Conservation (phyloP, 2,113 vertebrate species). For the Dermatemys mawii region DNA sequence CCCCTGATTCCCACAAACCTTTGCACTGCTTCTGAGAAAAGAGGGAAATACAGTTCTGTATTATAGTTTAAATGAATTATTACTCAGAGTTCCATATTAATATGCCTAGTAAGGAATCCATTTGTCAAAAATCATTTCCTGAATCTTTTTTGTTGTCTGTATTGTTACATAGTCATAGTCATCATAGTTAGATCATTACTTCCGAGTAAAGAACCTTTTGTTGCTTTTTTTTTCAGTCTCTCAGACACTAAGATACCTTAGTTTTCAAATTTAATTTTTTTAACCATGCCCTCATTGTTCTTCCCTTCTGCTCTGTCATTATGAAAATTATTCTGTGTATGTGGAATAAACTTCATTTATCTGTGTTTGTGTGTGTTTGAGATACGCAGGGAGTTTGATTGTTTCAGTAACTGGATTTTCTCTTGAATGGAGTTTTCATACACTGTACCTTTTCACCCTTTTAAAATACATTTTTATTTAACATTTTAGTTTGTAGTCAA, state of each 20-base stretch:
- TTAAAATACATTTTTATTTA: conserved; percentile 30
- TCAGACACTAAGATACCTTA: conserved; percentile 9
- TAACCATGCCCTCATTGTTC: conserved; percentile 28
- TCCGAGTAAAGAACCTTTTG: not conserved
- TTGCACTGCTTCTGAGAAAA: too few species aligned
- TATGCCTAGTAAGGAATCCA: too few species aligned
- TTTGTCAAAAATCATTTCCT: too few species aligned
- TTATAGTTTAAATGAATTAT: too few species aligned
- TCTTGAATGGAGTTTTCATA: conserved; percentile 69
- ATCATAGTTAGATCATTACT: not conserved
- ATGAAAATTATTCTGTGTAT: conserved; percentile 60
- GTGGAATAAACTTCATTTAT: conserved; percentile 20
- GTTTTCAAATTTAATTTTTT: conserved; percentile 31
- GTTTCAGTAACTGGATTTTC: conserved; percentile 72
- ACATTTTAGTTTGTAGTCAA: conserved; percentile 36
- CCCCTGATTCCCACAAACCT: too few species aligned
- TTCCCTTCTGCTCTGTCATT: conserved; percentile 17
- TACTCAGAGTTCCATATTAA: too few species aligned
- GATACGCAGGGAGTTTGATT: conserved; percentile 62
- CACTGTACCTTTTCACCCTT: conserved; percentile 51
- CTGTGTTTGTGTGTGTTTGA: not conserved
- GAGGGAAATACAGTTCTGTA: too few species aligned
- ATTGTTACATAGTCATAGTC: not conserved
- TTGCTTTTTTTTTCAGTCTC: conserved; percentile 41
- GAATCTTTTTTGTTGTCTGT: too few species aligned